Conservation (phyloP, 2,113 vertebrate genomes). For the Dermatemys mawii region DNA sequence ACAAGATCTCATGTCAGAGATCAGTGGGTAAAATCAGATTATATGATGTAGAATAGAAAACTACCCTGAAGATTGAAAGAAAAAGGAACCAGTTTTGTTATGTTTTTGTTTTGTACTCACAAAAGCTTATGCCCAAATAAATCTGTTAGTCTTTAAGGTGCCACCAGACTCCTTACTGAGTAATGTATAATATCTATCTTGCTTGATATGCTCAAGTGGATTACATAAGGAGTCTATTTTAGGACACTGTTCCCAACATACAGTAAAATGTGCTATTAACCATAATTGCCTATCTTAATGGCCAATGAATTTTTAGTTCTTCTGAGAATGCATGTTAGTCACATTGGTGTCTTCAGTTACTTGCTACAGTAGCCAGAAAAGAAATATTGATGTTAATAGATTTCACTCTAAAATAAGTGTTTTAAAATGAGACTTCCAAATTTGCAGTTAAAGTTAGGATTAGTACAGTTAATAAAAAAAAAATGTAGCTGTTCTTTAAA, state of each 20-base stretch:
- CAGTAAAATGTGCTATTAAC: no score
- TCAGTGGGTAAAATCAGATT: neutral
- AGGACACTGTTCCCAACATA: neutral
- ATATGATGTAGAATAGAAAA: neutral
- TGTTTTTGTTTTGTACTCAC: no score
- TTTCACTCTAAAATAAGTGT: neutral
- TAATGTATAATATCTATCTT: neutral
- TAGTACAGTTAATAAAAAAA: neutral
- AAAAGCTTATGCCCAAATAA: no score
- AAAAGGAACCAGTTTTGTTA: neutral
- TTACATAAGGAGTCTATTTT: no score
- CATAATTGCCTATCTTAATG: neutral
- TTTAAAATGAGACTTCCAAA: neutral
- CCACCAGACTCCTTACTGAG: no score
- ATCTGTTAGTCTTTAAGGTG: no score
- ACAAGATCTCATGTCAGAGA: neutral
- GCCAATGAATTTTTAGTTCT: neutral
- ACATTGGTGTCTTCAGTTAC: neutral
- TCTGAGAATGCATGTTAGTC: no score
- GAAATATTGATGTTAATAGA: neutral
- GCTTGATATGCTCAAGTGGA: neutral
- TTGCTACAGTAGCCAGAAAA: neutral
- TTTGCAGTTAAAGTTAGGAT: neutral
- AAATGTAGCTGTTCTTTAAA: neutral
- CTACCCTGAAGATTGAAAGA: neutral